Evolutionary conservation across 2,113 vertebrate species (phyloP), one percentile per base, ranked within the genome.

Genomic region (Myanophis thanlyinensis): DNA sequence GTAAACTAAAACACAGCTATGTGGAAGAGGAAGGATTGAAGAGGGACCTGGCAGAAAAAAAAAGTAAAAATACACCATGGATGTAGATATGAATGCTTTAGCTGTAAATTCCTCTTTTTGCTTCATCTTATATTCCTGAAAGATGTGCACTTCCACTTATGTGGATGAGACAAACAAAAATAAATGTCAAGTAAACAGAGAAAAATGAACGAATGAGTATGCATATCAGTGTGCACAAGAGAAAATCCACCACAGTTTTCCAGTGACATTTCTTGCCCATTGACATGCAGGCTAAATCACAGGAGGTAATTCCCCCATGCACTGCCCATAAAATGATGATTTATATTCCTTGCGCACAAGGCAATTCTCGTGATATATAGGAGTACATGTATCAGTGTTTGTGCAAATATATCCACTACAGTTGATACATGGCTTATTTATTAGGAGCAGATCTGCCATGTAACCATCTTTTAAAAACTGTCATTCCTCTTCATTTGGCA

Each of bases 321-420:
- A 47, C 44, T 96, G 94, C 92, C 46, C 46, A 89, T 93, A 95
- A 93, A 96, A 95, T 88, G 12, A 94, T 93, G 90, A 96, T 89
- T 96, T 95, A 93, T 93, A 12, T 91, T 3, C 88, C 89, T 94
- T 53, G 94, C 67, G 88, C 92, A 93, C 92, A 91, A 91, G 93
- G 94, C 1, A 85, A 12, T 94, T 96, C 48, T 87, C 90, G 20
- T 93, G 88, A 94, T 91, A 93, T 92, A 91, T 90, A 94, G 91
- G 93, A 52, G 59, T 94, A 94, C 94, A 95, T 93, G 73, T 90
- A 95, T 93, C 94, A 93, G 92, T 93, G 93, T 94, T 95, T 96
- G 87, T 89, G 86, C 51, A 95, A 89, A 92, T 95, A 85, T 0
- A 90, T 86, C 12, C 0, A 3, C 18, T 93, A 27, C 49, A 91